Percentiles rank a stretch among this genome's conserved stretches.
Evolutionary conservation across 2,888 invertebrate genomes (phyloP).

Genomic region (Caenorhabditis sp.): DNA sequence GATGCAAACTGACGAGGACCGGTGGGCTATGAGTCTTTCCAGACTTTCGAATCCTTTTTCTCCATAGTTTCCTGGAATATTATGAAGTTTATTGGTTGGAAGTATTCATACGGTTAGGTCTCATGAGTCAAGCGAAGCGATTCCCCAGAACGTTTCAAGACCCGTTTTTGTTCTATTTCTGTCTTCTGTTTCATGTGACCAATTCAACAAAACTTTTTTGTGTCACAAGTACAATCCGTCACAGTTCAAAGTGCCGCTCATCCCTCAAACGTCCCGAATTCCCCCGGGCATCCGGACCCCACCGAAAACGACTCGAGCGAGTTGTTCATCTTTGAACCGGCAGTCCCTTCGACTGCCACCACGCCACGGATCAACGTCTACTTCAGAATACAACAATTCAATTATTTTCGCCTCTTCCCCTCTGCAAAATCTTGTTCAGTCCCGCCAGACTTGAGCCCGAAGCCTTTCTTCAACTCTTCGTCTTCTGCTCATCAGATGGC

Average conservation of each 20-base stretch:
- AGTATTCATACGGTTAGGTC: no score
- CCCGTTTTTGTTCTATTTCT: no score
- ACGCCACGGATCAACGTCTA: slow-evolving; percentile 34
- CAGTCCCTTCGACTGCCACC: background rate
- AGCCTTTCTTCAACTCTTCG: slow-evolving; percentile 4
- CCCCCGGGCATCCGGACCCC: background rate
- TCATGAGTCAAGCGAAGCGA: no score
- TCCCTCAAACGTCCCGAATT: background rate
- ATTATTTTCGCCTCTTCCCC: no score
- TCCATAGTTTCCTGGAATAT: slow-evolving; percentile 88
- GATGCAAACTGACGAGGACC: slow-evolving; percentile 87
- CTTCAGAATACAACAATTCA: slow-evolving; percentile 54
- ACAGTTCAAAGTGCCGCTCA: background rate
- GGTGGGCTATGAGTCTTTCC: slow-evolving; percentile 84
- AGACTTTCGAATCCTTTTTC: slow-evolving; percentile 89
- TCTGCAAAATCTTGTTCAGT: no score
- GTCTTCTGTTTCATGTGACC: no score
- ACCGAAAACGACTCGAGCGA: background rate
- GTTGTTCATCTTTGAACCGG: slow-evolving; percentile 10
- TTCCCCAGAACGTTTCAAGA: no score
- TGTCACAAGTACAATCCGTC: background rate
- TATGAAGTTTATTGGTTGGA: background rate
- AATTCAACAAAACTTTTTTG: background rate
- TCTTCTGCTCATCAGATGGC: slow-evolving; percentile 53
- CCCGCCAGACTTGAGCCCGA: slow-evolving; percentile 23